These are phyloP conservation scores for Hipposideros armiger DNA, from an alignment of 2,113 vertebrate species.

Conservation along the genomic window DNA sequence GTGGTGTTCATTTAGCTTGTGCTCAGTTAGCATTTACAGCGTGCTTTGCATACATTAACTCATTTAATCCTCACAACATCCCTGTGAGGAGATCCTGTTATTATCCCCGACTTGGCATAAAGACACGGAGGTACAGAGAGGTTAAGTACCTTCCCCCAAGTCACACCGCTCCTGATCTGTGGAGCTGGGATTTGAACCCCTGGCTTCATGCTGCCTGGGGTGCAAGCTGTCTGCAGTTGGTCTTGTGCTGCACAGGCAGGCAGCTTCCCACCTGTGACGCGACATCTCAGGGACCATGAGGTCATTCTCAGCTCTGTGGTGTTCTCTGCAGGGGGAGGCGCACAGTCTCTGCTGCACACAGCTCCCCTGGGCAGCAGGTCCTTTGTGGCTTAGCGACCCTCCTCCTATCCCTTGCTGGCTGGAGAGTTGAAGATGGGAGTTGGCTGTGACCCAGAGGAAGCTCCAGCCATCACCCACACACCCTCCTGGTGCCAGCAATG, in stretches of 20 bases:
- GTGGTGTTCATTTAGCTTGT: fast-evolving
- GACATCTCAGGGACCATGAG: fast-evolving
- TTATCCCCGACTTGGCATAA: neutral
- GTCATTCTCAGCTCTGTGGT: neutral
- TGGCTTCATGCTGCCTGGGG: neutral
- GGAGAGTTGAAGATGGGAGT: too few relatives aligned
- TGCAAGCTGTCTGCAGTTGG: too few relatives aligned
- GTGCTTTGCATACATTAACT: neutral
- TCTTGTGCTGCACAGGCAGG: neutral
- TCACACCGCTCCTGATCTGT: neutral
- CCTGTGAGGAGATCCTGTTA: neutral
- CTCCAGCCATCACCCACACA: fast-evolving
- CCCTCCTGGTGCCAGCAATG: fast-evolving
- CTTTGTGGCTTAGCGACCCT: neutral
- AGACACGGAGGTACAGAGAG: neutral
- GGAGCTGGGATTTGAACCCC: neutral
- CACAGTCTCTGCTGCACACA: neutral
- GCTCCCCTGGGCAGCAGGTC: neutral
- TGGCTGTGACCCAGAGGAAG: neutral
- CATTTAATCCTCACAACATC: neutral
- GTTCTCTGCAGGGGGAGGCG: neutral
- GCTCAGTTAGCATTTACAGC: too few relatives aligned
- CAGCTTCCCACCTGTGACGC: too few relatives aligned
- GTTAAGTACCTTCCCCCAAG: neutral
- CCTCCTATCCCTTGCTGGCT: neutral